Conservation (phyloP, 2,797 vertebrate species). For the Lepilemur ruficaudatus region DNA sequence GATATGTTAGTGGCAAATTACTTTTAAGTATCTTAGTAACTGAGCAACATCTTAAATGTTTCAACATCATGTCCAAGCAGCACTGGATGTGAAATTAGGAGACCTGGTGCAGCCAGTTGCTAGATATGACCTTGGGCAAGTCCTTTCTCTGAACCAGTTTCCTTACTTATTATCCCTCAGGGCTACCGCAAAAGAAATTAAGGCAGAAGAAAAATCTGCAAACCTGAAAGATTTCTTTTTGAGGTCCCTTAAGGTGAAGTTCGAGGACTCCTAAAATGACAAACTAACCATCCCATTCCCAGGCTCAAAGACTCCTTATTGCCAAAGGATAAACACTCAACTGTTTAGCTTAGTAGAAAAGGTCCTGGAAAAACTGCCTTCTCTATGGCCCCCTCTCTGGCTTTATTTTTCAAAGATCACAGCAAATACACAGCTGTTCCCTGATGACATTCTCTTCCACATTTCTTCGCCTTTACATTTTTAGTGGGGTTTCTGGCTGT, state of each 20-base stretch:
- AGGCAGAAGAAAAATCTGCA: background rate
- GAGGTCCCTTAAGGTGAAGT: background rate
- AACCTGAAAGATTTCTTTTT: background rate
- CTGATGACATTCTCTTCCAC: background rate
- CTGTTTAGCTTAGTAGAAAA: background rate
- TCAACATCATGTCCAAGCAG: background rate
- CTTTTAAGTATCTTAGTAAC: background rate
- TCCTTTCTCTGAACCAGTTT: background rate
- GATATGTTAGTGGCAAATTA: background rate
- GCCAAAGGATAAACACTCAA: background rate
- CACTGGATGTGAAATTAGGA: background rate
- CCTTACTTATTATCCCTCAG: background rate
- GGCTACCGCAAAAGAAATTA: background rate
- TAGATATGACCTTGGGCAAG: background rate
- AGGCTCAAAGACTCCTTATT: background rate
- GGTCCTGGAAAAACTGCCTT: background rate
- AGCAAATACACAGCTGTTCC: background rate
- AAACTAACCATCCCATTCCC: background rate
- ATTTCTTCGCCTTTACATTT: background rate
- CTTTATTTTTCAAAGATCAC: conserved; percentile 26
- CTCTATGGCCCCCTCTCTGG: background rate
- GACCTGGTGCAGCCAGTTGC: background rate
- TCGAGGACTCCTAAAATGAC: background rate
- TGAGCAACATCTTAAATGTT: background rate
- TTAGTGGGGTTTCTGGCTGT: background rate